Conservation (phyloP, 2,113 vertebrate genomes). For the Felis chaus region DNA sequence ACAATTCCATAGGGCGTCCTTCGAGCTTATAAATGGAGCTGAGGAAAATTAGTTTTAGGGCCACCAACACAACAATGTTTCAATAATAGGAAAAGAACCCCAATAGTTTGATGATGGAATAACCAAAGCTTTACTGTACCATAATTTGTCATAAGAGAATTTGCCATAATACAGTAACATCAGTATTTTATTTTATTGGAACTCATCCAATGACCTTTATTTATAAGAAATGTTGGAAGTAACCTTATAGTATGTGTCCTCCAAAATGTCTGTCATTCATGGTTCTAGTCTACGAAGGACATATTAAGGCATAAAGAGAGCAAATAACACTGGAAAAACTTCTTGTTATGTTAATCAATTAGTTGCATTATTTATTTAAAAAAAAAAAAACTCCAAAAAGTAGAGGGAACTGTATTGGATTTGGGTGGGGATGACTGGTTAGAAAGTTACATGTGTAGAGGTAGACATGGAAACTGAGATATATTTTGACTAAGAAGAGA, state of each 20-base stretch:
- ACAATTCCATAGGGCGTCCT: not conserved
- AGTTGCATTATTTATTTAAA: not conserved
- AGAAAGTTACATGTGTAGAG: not conserved
- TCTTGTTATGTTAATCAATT: not conserved
- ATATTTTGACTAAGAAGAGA: not conserved
- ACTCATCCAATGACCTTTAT: not conserved
- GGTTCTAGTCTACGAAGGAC: not conserved
- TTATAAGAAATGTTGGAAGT: constrained; percentile 8
- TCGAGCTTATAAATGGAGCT: constrained; percentile 2
- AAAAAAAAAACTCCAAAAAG: not conserved
- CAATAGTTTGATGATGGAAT: not conserved
- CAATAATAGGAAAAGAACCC: not conserved
- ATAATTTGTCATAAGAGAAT: constrained; percentile 24
- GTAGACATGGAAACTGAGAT: not conserved
- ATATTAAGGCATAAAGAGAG: not conserved
- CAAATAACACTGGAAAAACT: not conserved
- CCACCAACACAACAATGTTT: not conserved
- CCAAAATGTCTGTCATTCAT: not conserved
- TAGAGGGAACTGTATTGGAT: not conserved
- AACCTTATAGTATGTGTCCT: not conserved
- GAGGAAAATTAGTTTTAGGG: constrained; percentile 10
- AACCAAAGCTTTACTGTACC: not conserved
- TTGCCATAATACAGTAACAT: not conserved
- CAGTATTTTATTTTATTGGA: not conserved
- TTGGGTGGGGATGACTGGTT: not conserved